Evolutionary conservation across 2,797 vertebrate genomes (phyloP).

Genomic region (Lycodopsis pacificus): DNA sequence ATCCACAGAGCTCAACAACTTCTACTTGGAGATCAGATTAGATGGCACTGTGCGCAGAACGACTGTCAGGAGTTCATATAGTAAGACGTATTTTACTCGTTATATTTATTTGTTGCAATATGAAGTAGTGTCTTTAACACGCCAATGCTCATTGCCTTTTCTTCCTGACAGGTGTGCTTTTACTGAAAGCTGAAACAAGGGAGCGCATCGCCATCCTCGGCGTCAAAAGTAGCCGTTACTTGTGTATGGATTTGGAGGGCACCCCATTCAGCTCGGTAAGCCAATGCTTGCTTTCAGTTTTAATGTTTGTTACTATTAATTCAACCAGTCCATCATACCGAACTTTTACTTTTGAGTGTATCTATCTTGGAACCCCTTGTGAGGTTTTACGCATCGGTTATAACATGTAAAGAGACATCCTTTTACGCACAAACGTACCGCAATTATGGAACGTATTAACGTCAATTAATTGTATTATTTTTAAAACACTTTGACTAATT

Average conservation of each 20-base stretch:
- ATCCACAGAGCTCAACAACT: conserved; percentile 88
- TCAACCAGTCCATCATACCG: accelerated
- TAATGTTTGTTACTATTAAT: not conserved
- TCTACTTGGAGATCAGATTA: conserved; percentile 92
- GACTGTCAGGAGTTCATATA: conserved; percentile 90
- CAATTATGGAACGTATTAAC: not conserved
- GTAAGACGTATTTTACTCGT: conserved; percentile 82
- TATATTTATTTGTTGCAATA: not conserved
- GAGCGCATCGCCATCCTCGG: conserved; percentile 92
- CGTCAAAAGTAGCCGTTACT: conserved; percentile 90
- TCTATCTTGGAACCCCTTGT: not conserved
- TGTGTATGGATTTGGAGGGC: conserved; percentile 93
- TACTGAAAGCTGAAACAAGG: conserved; percentile 89
- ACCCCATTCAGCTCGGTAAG: conserved; percentile 93
- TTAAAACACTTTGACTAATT: not conserved
- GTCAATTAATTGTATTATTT: not conserved
- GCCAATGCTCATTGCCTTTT: not conserved
- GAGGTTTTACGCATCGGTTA: conserved; percentile 16
- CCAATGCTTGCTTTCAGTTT: not conserved
- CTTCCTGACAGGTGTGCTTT: conserved; percentile 87
- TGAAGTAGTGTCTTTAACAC: conserved; percentile 22
- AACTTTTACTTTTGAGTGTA: not conserved
- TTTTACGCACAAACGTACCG: not conserved
- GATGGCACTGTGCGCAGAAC: conserved; percentile 90
- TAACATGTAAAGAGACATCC: not conserved